These are phyloP conservation scores for Drosophila santomea DNA, from an alignment of 1,140 invertebrate genomes.

Conservation along the genomic window DNA sequence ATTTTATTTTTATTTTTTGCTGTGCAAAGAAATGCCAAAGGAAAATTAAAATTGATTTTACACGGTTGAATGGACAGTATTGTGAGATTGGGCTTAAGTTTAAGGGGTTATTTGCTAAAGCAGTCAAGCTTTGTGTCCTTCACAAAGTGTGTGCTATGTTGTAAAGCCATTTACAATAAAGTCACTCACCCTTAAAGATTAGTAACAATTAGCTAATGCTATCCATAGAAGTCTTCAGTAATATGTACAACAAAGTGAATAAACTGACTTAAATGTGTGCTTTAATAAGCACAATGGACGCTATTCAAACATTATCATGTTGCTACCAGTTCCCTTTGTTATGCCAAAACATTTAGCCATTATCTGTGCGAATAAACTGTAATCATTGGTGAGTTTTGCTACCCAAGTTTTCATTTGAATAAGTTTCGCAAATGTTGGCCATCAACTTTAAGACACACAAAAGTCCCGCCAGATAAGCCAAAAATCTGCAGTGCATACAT, in stretches of 20 bases:
- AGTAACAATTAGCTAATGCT: no score
- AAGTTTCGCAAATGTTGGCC: conserved; percentile 24
- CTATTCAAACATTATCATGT: neutral
- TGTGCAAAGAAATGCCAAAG: conserved; percentile 27
- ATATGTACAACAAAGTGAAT: neutral
- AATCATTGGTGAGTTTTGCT: conserved; percentile 27
- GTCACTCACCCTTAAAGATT: no score
- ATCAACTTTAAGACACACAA: conserved; percentile 39
- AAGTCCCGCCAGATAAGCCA: conserved; percentile 59
- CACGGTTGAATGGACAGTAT: conserved; percentile 16
- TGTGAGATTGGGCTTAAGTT: neutral
- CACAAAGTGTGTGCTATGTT: no score
- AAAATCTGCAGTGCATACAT: conserved; percentile 71
- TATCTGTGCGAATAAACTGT: conserved; percentile 26
- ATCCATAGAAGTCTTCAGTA: neutral
- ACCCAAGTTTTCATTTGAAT: conserved; percentile 24
- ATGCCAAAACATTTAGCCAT: conserved; percentile 21
- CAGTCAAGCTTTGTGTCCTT: neutral
- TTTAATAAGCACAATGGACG: neutral
- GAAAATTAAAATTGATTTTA: conserved; percentile 79
- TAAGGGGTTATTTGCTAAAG: neutral
- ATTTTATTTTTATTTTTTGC: conserved; percentile 7
- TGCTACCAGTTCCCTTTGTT: conserved; percentile 22
- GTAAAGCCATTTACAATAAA: no score
- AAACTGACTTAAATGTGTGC: no score